Evolutionary conservation across 2,113 vertebrate genomes (phyloP).

Genomic region (Ammodytes marinus): DNA sequence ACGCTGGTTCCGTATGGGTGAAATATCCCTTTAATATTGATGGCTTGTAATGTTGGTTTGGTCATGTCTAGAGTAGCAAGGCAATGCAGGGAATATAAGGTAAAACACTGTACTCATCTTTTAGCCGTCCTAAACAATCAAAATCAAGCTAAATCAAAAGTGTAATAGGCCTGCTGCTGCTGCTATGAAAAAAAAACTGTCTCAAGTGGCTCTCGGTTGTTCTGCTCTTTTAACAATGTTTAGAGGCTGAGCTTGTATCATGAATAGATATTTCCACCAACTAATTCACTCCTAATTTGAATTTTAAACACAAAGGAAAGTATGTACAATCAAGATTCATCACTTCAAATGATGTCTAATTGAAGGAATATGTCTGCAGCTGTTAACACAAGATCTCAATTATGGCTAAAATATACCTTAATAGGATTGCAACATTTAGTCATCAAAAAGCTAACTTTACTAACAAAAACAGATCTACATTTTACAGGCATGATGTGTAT

Average conservation of each 20-base stretch:
- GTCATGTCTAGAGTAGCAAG: conserved; percentile 2
- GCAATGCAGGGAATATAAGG: neutral
- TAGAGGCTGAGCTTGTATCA: conserved; percentile 13
- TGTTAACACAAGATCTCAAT: conserved; percentile 10
- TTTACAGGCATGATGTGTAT: conserved; percentile 29
- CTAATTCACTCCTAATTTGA: no score
- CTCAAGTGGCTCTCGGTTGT: conserved; percentile 5
- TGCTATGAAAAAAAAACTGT: conserved; percentile 17
- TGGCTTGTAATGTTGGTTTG: neutral
- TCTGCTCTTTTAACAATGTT: neutral
- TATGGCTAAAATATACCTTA: conserved; percentile 1
- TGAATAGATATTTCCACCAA: no score
- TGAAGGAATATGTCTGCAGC: neutral
- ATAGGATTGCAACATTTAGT: conserved; percentile 1
- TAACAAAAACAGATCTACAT: conserved; percentile 17
- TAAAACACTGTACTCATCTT: conserved; percentile 2
- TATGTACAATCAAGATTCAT: neutral
- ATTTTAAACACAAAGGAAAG: neutral
- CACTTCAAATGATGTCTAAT: neutral
- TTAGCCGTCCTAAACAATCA: conserved; percentile 24
- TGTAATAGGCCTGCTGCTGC: neutral
- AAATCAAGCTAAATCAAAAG: conserved; percentile 14
- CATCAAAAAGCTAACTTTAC: conserved; percentile 3
- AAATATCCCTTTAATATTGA: no score
- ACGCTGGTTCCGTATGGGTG: no score